Evolutionary conservation across 2,113 vertebrate genomes (phyloP).

Genomic region (Alces alces): DNA sequence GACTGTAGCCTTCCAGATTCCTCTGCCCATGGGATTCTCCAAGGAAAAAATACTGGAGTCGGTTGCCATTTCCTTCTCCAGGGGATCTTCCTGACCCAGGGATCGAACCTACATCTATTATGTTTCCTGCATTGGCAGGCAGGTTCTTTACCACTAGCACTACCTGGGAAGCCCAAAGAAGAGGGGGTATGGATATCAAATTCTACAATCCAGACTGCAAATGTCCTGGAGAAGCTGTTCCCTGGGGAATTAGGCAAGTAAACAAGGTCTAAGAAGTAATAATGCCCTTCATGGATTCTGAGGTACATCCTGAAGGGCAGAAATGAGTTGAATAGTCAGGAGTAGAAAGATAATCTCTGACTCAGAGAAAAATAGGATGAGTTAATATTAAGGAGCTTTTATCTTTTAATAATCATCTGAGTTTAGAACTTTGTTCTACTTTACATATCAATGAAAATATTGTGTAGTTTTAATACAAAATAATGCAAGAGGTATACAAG

Average conservation of each 20-base stretch:
- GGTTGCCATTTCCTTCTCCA: neutral
- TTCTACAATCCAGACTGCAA: neutral
- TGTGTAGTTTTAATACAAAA: neutral
- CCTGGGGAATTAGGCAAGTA: neutral
- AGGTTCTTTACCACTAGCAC: neutral
- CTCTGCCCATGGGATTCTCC: neutral
- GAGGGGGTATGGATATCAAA: neutral
- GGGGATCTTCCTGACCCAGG: neutral
- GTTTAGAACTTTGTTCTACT: neutral
- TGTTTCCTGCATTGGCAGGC: neutral
- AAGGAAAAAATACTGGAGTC: neutral
- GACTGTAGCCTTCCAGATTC: neutral
- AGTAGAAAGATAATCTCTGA: neutral
- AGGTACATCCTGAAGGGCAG: neutral
- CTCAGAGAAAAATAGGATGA: neutral
- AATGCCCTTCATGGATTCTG: neutral
- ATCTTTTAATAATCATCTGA: neutral
- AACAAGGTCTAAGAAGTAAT: neutral
- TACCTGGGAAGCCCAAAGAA: neutral
- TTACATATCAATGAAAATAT: neutral
- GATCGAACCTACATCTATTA: neutral
- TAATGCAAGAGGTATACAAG: neutral
- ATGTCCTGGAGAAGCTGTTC: neutral
- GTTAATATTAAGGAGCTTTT: neutral
- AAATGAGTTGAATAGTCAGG: neutral